Conservation (phyloP, 2,888 invertebrate species). For the Theristus sp. region DNA sequence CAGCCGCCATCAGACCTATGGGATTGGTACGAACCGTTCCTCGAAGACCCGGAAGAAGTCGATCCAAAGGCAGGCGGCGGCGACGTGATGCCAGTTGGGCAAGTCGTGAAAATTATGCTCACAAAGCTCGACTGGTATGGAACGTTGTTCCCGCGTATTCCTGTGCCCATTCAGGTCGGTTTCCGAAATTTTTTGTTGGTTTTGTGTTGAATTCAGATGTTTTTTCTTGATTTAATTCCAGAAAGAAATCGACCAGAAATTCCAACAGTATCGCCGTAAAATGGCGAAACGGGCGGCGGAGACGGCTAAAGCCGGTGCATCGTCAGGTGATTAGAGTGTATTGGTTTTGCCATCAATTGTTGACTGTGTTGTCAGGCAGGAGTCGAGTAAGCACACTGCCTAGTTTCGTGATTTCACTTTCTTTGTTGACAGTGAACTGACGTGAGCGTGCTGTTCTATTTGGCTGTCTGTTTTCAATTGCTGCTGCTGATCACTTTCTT, state of each 20-base stretch:
- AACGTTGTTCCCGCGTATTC: conserved; percentile 91
- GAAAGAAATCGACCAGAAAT: conserved; percentile 24
- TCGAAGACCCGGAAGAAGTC: conserved; percentile 41
- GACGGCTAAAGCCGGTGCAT: background rate
- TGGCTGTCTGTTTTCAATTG: too few species aligned
- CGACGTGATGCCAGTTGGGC: conserved; percentile 73
- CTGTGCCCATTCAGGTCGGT: conserved; percentile 62
- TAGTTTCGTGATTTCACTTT: too few species aligned
- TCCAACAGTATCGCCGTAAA: conserved; percentile 17
- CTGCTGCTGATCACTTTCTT: too few species aligned
- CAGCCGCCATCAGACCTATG: conserved; percentile 86
- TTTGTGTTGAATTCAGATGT: background rate
- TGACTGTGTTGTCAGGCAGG: too few species aligned
- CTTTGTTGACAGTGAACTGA: too few species aligned
- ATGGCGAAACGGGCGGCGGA: background rate
- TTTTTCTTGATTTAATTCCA: conserved; percentile 8
- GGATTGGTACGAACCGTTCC: conserved; percentile 78
- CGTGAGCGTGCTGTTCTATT: too few species aligned
- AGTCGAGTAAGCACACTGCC: too few species aligned
- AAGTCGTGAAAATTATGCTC: conserved; percentile 72
- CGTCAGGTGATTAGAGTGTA: background rate
- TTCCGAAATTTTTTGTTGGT: too few species aligned
- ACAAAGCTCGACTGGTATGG: conserved; percentile 96
- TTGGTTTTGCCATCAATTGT: too few species aligned
- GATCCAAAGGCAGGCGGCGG: conserved; percentile 97